Base-by-base conservation (phyloP, 2,888 invertebrate species). In the Galerucella calmariensis region DNA sequence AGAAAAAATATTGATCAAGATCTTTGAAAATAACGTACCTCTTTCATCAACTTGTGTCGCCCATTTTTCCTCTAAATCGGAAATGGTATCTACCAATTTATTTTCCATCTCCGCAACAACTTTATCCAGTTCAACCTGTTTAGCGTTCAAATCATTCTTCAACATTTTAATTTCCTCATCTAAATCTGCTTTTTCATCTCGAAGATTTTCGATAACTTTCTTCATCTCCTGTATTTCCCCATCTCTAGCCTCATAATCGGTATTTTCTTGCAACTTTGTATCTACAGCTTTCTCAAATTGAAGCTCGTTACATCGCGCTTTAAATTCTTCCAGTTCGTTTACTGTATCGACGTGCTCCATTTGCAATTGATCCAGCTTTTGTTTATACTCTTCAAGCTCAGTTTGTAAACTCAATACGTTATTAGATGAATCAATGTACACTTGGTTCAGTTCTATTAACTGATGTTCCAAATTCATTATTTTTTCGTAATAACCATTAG, bases 31-130 rank as follows among this genome's bases (percentile, higher is more conserved):
- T 5, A 11, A 69, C 75, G 46, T 59, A 76, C 79, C 79, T 66
- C 79, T 77, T 67, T 93, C 92, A 82, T 93, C 92, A 44, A 92
- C 89, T 73, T 91, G 89, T 75, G 88, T 87, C 58, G 91, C 86
- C 84, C 85, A 85, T 61, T 81, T 83, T 75, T 81, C 76, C 65
- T 81, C 80, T 62, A 82, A 62, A 56, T 78, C 80, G 3, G 76
- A 73, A 69, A 75, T 63, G 27, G 70, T 76, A 56, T 59, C 77
- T 9, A 71, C 84, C 80, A 76, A 82, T 84, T 61, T 78, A 58
- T 75, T 66, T n/a, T 85, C 78, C 85, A 86, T 76, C 85, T 86
- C 75, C 84, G 85, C 0, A 85, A 71, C 72, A 53, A 73, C 46
- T 53, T 66, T 73, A 35, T 77, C 76, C 41, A 80, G 61, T 62